Evolutionary conservation across 2,113 vertebrate species (phyloP).

Genomic region (Sinocyclocheilus grahami): DNA sequence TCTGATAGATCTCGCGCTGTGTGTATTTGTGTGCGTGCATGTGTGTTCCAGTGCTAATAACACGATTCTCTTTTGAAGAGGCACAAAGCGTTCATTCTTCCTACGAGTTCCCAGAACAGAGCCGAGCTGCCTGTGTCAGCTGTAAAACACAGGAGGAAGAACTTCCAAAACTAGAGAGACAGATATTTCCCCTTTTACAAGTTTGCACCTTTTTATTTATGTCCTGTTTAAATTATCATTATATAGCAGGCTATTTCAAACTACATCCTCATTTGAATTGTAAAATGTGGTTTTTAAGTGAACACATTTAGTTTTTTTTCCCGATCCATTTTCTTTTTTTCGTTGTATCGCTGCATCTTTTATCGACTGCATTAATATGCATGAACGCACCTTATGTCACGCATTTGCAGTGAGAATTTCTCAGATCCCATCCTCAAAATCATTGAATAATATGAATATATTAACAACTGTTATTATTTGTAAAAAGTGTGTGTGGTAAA

Average conservation of each 20-base stretch:
- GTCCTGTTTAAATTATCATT: conserved; percentile 13
- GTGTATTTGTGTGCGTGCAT: conserved; percentile 42
- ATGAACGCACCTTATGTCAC: conserved; percentile 16
- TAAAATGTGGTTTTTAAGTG: not conserved
- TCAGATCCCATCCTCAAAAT: not conserved
- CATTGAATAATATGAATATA: not conserved
- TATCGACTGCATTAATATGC: conserved; percentile 1
- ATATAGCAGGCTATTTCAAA: conserved; percentile 23
- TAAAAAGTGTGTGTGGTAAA: not conserved
- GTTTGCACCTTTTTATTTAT: conserved; percentile 1
- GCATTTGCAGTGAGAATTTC: conserved; percentile 9
- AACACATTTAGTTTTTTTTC: conserved; percentile 2
- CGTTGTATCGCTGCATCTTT: not conserved
- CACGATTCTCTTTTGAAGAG: conserved; percentile 37
- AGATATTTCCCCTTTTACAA: not conserved
- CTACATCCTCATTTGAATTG: not conserved
- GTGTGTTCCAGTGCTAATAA: conserved; percentile 10
- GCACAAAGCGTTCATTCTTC: conserved; percentile 49
- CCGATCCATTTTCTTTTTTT: not conserved
- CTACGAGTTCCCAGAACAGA: conserved; percentile 43
- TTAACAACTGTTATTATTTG: not conserved
- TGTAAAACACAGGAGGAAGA: conserved; percentile 30
- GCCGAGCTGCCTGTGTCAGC: conserved; percentile 25
- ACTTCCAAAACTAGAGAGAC: conserved; percentile 9
- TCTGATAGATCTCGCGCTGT: conserved; percentile 39